Evolutionary conservation across 1,140 invertebrate species (phyloP).

Genomic region (Brachionus paranguensis): DNA sequence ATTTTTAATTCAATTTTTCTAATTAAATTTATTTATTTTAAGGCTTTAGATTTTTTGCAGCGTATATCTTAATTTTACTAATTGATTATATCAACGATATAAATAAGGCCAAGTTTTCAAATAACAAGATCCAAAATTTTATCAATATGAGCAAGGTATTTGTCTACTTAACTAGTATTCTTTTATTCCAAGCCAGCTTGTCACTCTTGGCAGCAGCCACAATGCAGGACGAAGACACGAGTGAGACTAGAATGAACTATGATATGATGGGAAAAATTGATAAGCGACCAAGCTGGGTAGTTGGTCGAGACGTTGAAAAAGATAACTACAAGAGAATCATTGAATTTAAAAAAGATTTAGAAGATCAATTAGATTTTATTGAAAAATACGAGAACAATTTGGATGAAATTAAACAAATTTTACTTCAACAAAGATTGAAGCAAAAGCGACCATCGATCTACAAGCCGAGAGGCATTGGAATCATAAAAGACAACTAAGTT

Average conservation of each 20-base stretch:
- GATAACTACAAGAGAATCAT: neutral
- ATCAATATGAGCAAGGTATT: neutral
- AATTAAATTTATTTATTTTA: neutral
- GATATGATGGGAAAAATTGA: neutral
- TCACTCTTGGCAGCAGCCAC: neutral
- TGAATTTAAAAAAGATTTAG: conserved; percentile 31
- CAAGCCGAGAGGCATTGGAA: conserved; percentile 7
- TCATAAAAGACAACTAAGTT: neutral
- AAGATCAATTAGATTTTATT: conserved; percentile 20
- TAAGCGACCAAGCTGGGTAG: conserved; percentile 15
- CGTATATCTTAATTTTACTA: neutral
- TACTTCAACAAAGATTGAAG: neutral
- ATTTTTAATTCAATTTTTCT: neutral
- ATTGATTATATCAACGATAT: neutral
- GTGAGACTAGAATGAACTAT: neutral
- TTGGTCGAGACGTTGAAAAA: conserved; percentile 8
- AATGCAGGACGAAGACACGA: neutral
- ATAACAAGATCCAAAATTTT: neutral
- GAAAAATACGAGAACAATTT: conserved; percentile 28
- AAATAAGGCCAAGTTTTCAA: neutral
- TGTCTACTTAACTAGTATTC: neutral
- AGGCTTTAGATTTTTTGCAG: neutral
- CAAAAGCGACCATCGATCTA: neutral
- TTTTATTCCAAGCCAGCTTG: neutral
- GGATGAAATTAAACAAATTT: neutral